phyloP scores from a whole-genome alignment of 2,797 vertebrate species.

The Galagoides demidoff region DNA sequence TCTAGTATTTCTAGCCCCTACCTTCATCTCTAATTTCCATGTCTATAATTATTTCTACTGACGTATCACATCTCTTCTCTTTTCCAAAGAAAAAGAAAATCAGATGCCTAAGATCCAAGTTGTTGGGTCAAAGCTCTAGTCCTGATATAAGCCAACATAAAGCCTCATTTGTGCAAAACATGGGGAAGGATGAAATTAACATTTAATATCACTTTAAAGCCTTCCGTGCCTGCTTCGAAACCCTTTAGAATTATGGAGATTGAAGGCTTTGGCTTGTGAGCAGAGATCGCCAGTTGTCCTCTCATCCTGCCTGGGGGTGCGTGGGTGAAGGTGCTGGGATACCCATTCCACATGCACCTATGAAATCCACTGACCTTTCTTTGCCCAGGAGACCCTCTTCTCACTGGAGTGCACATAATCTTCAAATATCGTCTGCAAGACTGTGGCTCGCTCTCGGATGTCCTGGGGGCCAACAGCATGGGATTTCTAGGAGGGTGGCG shows the following conservation, averaged over 20 bases:
- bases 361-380: conserved; percentile 90
- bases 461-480: conserved; percentile 88
- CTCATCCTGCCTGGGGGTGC: background rate
- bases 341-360: background rate
- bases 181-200: conserved; percentile 81
- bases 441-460: conserved; percentile 91
- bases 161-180: conserved; percentile 80
- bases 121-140: conserved; percentile 69
- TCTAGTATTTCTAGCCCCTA: background rate
- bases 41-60: background rate
- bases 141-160: conserved; percentile 76
- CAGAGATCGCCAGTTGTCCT: background rate
- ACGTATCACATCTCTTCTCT: fast-evolving
- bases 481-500: conserved; percentile 86
- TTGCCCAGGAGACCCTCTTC: conserved; percentile 88
- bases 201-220: conserved; percentile 86
- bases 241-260: conserved; percentile 69
- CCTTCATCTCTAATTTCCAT: background rate
- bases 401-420: conserved; percentile 90
- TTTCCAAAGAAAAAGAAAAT: conserved; percentile 37
- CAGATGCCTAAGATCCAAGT: background rate
- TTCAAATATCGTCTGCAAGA: conserved; percentile 95
- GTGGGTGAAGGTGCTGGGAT: background rate
- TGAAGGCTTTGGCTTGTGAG: conserved; percentile 76
- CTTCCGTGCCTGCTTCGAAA: conserved; percentile 73